A percentile compares a stretch with the other conserved stretches of the same genome.
Conservation (phyloP, 2,797 vertebrate species). For the Pristis pectinata region DNA sequence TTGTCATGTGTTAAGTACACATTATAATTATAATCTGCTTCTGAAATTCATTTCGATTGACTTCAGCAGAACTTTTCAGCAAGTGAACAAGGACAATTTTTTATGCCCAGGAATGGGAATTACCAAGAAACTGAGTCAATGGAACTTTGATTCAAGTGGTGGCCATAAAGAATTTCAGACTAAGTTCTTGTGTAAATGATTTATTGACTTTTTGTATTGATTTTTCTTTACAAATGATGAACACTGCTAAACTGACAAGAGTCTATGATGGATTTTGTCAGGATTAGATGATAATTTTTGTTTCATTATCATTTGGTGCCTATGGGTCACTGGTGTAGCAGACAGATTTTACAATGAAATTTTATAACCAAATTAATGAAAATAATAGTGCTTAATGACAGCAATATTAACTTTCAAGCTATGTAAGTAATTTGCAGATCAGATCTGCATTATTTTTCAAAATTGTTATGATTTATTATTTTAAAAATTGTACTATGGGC, state of each 20-base stretch:
- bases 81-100: no score
- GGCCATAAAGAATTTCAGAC: not conserved
- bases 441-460: not conserved
- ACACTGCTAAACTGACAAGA: no score
- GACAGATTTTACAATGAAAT: not conserved
- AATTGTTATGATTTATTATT: not conserved
- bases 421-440: not conserved
- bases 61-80: no score
- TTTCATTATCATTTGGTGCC: not conserved
- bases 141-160: not conserved
- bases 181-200: not conserved
- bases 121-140: not conserved
- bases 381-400: not conserved
- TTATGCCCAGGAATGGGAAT: not conserved
- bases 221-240: not conserved
- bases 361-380: conserved; percentile 1
- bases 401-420: not conserved
- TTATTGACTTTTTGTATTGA: not conserved
- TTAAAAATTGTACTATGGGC: not conserved
- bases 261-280: not conserved
- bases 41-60: no score
- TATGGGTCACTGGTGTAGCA: not conserved
- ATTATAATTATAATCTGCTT: no score
- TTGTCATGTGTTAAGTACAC: no score
- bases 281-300: no score